Evolutionary conservation across 2,113 vertebrate genomes (phyloP).

Genomic region (Alexandromys fortis): DNA sequence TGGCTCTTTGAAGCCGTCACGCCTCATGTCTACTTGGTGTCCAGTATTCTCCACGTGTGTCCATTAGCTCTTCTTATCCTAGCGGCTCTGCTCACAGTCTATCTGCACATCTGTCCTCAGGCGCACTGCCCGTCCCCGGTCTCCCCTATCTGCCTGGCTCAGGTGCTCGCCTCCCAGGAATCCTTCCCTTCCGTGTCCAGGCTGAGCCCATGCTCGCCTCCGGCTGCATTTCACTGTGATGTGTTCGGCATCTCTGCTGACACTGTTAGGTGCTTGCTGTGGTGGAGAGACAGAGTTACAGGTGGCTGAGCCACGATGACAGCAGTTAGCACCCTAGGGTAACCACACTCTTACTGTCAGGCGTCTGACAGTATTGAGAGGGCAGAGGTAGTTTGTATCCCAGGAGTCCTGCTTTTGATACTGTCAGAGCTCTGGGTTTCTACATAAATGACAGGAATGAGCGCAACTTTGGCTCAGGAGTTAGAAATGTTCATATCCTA

Average conservation of each 20-base stretch:
- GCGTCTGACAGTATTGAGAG: neutral
- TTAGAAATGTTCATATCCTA: neutral
- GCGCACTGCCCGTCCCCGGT: neutral
- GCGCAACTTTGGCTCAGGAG: neutral
- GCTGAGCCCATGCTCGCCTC: neutral
- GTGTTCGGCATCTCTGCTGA: neutral
- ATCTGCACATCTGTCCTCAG: neutral
- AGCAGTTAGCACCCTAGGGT: neutral
- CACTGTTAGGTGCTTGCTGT: neutral
- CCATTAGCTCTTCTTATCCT: neutral
- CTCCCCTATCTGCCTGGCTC: neutral
- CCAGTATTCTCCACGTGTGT: neutral
- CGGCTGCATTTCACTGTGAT: neutral
- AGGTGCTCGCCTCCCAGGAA: neutral
- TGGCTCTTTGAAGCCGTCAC: neutral
- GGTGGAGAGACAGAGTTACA: neutral
- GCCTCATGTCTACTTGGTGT: neutral
- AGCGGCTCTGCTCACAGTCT: neutral
- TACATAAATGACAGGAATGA: constrained; percentile 2
- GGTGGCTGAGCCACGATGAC: neutral
- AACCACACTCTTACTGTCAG: too few species aligned
- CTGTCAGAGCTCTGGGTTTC: neutral
- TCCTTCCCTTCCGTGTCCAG: neutral
- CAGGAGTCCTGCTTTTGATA: neutral
- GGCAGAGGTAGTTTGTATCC: neutral